A percentile compares a stretch with the other conserved stretches of the same genome.
These are phyloP conservation scores for Mythimna vitellina DNA, from an alignment of 2,888 invertebrate species.

Conservation along the genomic window DNA sequence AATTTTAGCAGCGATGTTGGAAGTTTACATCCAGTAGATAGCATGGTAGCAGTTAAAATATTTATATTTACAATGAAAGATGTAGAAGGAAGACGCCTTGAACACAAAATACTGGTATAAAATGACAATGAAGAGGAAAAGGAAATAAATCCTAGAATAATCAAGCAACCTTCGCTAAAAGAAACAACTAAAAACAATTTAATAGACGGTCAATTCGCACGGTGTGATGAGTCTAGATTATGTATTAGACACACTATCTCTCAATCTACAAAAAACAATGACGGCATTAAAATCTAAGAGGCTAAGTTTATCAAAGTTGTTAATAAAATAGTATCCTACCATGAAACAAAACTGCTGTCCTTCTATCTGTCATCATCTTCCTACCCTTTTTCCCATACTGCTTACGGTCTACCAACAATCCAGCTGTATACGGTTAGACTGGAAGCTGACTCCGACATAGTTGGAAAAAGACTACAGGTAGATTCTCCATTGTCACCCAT, in stretches of 20 bases:
- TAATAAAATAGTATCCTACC: neutral
- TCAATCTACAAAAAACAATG: neutral
- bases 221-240: neutral
- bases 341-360: neutral
- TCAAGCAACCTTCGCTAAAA: neutral
- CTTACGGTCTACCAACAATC: neutral
- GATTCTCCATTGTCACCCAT: neutral
- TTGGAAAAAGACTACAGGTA: too few species aligned
- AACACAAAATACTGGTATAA: neutral
- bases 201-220: constrained; percentile 15
- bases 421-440: neutral
- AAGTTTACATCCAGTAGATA: constrained; percentile 10
- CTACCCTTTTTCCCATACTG: neutral
- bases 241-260: neutral
- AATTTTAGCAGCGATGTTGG: constrained; percentile 15
- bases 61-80: constrained; percentile 1
- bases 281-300: neutral
- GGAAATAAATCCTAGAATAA: constrained; percentile 12
- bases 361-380: neutral
- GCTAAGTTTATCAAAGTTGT: neutral
- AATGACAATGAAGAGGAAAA: constrained; percentile 28
- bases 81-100: neutral
- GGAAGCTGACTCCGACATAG: too few species aligned
- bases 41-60: neutral
- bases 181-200: neutral